phyloP scores from a whole-genome alignment of 2,888 invertebrate species.

The Tenthredo notha region DNA sequence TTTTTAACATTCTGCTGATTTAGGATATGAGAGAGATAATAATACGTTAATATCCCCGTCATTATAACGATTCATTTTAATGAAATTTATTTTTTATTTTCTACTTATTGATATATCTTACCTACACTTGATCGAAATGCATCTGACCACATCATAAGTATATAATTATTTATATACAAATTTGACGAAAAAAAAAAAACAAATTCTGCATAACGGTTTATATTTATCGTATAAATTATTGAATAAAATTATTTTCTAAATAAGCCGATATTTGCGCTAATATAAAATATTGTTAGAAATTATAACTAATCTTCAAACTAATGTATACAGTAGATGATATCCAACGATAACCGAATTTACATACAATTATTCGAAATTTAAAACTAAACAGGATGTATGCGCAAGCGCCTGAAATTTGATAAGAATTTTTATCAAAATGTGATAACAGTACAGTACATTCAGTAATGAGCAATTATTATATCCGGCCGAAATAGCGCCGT shows the following conservation, averaged over 20 bases:
- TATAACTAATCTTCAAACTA: not conserved
- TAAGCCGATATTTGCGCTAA: not conserved
- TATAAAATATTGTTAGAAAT: not conserved
- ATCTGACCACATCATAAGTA: not conserved
- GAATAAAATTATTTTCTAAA: constrained; percentile 40
- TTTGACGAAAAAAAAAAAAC: not conserved
- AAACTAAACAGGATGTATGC: constrained; percentile 5
- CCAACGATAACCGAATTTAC: not conserved
- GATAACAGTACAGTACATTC: not conserved
- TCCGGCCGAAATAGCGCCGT: not conserved
- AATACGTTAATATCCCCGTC: no score
- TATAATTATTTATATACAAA: not conserved
- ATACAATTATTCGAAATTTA: not conserved
- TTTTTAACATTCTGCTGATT: not conserved
- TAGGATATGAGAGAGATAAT: not conserved
- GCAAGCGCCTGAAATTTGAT: not conserved
- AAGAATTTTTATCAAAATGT: not conserved
- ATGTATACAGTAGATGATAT: not conserved
- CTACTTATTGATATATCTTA: constrained; percentile 13
- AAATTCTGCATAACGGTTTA: not conserved
- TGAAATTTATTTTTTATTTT: constrained; percentile 38
- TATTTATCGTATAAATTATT: constrained; percentile 16
- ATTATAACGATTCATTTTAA: constrained; percentile 3
- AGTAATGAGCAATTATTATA: not conserved
- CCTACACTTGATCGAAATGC: not conserved